A percentile compares a stretch with the other conserved stretches of the same genome.
phyloP scores from a whole-genome alignment of 2,797 vertebrate genomes.

The Calcarius lapponicus region DNA sequence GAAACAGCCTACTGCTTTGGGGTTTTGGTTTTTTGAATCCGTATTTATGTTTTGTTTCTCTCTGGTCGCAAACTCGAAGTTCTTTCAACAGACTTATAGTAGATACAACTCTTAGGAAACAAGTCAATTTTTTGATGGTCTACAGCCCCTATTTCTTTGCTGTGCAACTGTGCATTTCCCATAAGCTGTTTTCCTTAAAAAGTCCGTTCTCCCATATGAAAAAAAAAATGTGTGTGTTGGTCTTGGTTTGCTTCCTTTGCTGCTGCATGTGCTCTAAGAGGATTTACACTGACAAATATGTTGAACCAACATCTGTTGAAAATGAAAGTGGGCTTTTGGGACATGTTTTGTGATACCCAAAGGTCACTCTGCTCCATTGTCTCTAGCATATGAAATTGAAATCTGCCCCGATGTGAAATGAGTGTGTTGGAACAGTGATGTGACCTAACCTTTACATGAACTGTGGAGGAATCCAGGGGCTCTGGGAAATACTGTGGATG shows the following conservation, averaged over 20 bases:
- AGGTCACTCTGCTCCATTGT: slow-evolving; percentile 13
- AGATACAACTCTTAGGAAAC: background rate
- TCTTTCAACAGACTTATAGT: background rate
- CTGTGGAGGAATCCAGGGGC: slow-evolving; percentile 33
- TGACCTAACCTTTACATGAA: slow-evolving; percentile 59
- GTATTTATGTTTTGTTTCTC: background rate
- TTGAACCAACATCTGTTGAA: slow-evolving; percentile 42
- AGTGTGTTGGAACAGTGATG: background rate
- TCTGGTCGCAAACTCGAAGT: background rate
- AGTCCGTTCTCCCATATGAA: background rate
- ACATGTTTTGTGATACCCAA: background rate
- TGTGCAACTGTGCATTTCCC: background rate
- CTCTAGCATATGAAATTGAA: slow-evolving; percentile 19
- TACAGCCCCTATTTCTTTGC: background rate
- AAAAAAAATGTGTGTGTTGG: background rate
- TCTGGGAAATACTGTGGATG: slow-evolving; percentile 25
- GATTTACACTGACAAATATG: slow-evolving; percentile 33
- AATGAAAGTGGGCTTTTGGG: slow-evolving; percentile 47
- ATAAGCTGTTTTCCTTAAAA: background rate
- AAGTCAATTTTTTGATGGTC: background rate
- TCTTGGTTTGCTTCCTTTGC: background rate
- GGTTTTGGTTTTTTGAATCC: accelerated
- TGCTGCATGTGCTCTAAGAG: background rate
- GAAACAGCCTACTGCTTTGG: background rate
- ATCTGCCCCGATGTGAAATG: background rate